Percentiles rank a stretch among this genome's conserved stretches.
Evolutionary conservation across 2,888 invertebrate genomes (phyloP).

Genomic region (Dusona sp.): DNA sequence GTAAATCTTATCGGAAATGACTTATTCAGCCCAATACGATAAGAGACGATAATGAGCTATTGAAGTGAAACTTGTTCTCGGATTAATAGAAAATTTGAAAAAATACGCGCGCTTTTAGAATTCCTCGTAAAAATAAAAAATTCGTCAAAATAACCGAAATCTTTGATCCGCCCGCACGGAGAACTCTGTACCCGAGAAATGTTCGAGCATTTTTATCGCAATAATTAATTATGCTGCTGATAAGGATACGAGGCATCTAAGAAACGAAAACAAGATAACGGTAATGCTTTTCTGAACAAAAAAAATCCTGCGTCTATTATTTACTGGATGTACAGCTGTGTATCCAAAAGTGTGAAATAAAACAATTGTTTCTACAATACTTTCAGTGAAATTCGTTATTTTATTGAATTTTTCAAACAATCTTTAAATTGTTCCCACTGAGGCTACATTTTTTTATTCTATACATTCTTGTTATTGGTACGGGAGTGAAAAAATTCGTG

Average conservation of each 20-base stretch:
- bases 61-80: not conserved
- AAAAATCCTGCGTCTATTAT: not conserved
- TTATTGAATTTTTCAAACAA: not conserved
- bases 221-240: not conserved
- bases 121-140: not conserved
- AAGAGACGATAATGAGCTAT: not conserved
- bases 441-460: not conserved
- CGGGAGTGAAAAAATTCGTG: not conserved
- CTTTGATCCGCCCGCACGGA: not conserved
- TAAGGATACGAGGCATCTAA: not conserved
- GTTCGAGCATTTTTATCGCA: not conserved
- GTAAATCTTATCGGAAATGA: not conserved
- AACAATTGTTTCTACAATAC: conserved; percentile 6
- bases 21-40: not conserved
- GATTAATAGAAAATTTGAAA: not conserved
- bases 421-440: not conserved
- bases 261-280: not conserved
- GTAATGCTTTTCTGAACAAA: not conserved
- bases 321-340: conserved; percentile 13
- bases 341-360: conserved; percentile 13
- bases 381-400: not conserved
- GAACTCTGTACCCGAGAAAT: conserved; percentile 2
- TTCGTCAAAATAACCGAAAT: not conserved
- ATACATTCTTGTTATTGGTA: not conserved
- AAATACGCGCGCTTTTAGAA: not conserved